Evolutionary conservation across 1,140 invertebrate genomes (phyloP).

Genomic region (Macrotrachela quadricornifera): DNA sequence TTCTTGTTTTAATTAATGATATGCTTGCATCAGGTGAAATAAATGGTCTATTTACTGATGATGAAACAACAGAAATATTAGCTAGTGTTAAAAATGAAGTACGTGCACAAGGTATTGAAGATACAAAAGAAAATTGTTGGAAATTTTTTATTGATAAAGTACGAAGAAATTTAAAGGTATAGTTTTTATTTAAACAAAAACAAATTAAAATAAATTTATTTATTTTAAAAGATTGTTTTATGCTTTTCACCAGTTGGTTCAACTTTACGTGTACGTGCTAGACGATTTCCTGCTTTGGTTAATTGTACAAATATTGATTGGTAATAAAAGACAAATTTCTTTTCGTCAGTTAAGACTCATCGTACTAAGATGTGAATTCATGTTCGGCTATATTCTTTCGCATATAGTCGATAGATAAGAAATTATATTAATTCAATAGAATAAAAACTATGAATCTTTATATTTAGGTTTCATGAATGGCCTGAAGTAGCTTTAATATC

Average conservation of each 20-base stretch:
- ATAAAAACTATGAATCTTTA: too few relatives aligned
- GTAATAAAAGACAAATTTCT: too few relatives aligned
- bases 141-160: constrained; percentile 71
- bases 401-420: too few relatives aligned
- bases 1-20: constrained; percentile 86
- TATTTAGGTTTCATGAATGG: constrained; percentile 44
- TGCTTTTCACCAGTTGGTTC: constrained; percentile 84
- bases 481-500: constrained; percentile 79
- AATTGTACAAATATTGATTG: constrained; percentile 85
- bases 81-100: too few relatives aligned
- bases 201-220: not conserved
- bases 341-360: too few relatives aligned
- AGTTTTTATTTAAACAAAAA: not conserved
- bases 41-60: constrained; percentile 43
- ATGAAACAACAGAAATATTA: too few relatives aligned
- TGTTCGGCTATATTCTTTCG: too few relatives aligned
- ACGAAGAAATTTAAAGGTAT: constrained; percentile 52
- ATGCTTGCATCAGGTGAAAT: constrained; percentile 65
- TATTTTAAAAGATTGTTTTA: constrained; percentile 41
- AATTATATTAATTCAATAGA: too few relatives aligned
- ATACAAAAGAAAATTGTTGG: too few relatives aligned
- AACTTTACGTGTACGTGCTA: constrained; percentile 60
- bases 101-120: too few relatives aligned
- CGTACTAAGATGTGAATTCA: too few relatives aligned
- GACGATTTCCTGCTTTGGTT: constrained; percentile 82